These are phyloP conservation scores for Chloebia gouldiae DNA, from an alignment of 2,113 vertebrate species.

Conservation along the genomic window DNA sequence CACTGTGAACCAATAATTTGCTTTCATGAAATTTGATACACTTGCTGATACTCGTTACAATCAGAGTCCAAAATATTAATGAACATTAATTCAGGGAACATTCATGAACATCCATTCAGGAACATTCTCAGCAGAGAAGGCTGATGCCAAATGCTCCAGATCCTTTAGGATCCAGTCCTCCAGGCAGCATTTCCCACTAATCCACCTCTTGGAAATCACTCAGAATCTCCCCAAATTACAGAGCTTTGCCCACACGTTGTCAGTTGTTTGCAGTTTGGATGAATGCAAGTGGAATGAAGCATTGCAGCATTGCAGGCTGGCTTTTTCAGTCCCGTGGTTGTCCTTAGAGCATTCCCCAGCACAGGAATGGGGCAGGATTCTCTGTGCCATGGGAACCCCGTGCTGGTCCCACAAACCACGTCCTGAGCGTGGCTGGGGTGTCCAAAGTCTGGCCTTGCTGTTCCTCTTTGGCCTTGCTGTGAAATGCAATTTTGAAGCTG, in stretches of 20 bases:
- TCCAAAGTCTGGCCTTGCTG: background rate
- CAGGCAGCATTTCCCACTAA: background rate
- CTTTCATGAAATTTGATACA: constrained; percentile 26
- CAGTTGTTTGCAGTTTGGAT: background rate
- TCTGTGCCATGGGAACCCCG: rapidly evolving
- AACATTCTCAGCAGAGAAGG: background rate
- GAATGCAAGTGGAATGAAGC: background rate
- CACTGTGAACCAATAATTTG: constrained; percentile 18
- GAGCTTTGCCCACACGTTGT: background rate
- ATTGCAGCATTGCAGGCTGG: background rate
- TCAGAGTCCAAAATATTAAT: background rate
- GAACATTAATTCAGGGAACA: background rate
- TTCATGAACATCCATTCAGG: too few relatives aligned
- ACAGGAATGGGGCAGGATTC: background rate
- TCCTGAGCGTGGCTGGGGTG: rapidly evolving
- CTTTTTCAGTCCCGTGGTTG: background rate
- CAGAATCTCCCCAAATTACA: background rate
- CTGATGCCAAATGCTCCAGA: background rate
- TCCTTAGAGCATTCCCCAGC: background rate
- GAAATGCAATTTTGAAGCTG: background rate
- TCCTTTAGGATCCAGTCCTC: background rate
- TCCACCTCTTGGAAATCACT: background rate
- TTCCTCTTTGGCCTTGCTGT: background rate
- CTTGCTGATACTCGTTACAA: background rate
- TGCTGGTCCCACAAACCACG: background rate